Conservation (phyloP, 2,113 vertebrate species). For the Oriolus oriolus region DNA sequence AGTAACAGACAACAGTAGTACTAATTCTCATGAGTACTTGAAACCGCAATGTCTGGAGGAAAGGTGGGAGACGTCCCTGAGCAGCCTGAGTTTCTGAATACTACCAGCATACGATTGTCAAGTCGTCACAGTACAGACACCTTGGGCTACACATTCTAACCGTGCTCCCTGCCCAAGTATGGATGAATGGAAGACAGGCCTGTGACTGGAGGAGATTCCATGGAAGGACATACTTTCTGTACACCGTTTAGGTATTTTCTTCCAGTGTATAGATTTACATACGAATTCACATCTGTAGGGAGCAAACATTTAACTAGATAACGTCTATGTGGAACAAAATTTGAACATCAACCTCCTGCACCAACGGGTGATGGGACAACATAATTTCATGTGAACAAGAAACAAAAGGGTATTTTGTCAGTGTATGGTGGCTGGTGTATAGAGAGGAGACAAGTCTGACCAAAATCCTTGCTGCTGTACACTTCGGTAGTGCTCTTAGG, state of each 20-base stretch:
- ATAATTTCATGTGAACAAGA: not conserved
- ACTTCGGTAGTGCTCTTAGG: not conserved
- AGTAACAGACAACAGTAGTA: not conserved
- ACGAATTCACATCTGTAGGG: not conserved
- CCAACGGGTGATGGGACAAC: fast-evolving
- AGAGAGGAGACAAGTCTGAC: not conserved
- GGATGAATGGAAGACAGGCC: not conserved
- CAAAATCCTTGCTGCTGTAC: not conserved
- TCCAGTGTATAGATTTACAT: not conserved
- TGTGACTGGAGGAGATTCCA: not conserved
- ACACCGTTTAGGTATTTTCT: not conserved
- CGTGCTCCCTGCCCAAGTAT: not conserved
- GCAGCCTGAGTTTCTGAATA: not conserved
- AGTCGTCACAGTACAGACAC: not conserved
- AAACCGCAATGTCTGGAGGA: not conserved
- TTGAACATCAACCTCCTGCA: not conserved
- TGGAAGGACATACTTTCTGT: not conserved
- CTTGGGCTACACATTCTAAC: not conserved
- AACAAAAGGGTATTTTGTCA: not conserved
- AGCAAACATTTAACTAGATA: not conserved
- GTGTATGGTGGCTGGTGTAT: fast-evolving
- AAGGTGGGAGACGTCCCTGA: not conserved
- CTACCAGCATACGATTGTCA: not conserved
- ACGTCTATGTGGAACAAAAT: fast-evolving
- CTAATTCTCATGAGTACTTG: not conserved